phyloP scores from a whole-genome alignment of 2,113 vertebrate genomes.

The Zonotrichia leucophrys region DNA sequence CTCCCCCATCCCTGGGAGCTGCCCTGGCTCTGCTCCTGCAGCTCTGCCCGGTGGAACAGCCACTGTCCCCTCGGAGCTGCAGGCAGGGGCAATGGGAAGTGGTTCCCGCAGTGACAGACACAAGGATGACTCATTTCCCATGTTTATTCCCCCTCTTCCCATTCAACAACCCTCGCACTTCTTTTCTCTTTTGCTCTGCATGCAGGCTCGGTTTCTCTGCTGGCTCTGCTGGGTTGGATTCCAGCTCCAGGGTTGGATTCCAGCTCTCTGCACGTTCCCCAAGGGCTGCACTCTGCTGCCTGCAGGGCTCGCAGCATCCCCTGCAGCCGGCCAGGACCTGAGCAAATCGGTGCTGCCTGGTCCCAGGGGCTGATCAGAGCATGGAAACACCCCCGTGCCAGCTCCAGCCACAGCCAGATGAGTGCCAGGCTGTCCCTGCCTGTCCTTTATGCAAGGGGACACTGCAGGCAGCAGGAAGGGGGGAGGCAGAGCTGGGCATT shows the following conservation, averaged over 20 bases:
- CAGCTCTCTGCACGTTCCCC: neutral
- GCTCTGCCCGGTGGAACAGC: neutral
- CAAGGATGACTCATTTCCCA: conserved; percentile 9
- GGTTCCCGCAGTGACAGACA: conserved; percentile 17
- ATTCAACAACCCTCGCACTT: conserved; percentile 31
- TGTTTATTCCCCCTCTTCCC: conserved; percentile 57
- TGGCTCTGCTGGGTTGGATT: neutral
- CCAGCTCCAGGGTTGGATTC: neutral
- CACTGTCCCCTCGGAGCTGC: neutral
- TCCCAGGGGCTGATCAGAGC: neutral
- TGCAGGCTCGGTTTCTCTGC: neutral
- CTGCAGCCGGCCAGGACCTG: neutral
- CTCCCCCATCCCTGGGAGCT: neutral
- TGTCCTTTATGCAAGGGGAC: conserved; percentile 36
- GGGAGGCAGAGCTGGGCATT: neutral
- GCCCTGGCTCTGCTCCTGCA: neutral
- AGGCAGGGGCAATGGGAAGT: conserved; percentile 30
- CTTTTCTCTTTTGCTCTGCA: conserved; percentile 1
- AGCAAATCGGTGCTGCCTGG: neutral
- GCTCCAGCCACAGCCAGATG: neutral
- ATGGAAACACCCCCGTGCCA: neutral
- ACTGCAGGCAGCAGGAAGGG: neutral
- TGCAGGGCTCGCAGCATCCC: neutral
- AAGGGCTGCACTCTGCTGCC: neutral
- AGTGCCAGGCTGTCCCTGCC: neutral